Conservation (phyloP, 2,888 invertebrate genomes). For the Ichneumoninae sp. region DNA sequence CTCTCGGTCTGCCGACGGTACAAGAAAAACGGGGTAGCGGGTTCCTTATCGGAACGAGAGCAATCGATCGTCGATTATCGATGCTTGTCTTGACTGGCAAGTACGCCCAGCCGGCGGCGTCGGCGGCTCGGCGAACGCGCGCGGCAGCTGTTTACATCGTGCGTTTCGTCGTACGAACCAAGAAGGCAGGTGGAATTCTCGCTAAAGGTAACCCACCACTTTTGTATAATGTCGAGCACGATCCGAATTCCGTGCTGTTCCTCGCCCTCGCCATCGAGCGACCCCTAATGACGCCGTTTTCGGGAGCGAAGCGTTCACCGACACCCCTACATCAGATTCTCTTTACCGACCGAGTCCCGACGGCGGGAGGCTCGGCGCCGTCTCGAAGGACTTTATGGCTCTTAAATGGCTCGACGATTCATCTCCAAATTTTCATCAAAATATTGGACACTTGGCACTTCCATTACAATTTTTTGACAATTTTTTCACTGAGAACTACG, state of each 20-base stretch:
- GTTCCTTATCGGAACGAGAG: constrained; percentile 64
- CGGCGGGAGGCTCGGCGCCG: neutral
- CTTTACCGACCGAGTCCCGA: neutral
- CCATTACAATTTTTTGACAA: neutral
- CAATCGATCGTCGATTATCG: constrained; percentile 68
- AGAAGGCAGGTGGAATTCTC: constrained; percentile 78
- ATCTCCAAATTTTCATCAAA: neutral
- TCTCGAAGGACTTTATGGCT: neutral
- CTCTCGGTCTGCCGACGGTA: constrained; percentile 7
- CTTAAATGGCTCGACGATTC: neutral
- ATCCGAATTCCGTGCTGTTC: constrained; percentile 37
- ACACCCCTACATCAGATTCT: neutral
- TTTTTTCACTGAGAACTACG: neutral
- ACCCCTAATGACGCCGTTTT: constrained; percentile 77
- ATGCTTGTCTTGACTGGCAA: constrained; percentile 61
- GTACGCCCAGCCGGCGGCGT: constrained; percentile 48
- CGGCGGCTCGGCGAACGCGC: constrained; percentile 54
- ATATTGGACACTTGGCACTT: neutral
- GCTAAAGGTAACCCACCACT: constrained; percentile 27
- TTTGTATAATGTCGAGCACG: constrained; percentile 16
- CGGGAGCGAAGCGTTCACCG: constrained; percentile 57
- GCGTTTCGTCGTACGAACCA: constrained; percentile 47
- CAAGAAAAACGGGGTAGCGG: constrained; percentile 62
- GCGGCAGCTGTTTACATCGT: constrained; percentile 51
- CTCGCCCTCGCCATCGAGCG: constrained; percentile 76